Evolutionary conservation across 2,888 invertebrate species (phyloP).

Genomic region (Buathra laborator): DNA sequence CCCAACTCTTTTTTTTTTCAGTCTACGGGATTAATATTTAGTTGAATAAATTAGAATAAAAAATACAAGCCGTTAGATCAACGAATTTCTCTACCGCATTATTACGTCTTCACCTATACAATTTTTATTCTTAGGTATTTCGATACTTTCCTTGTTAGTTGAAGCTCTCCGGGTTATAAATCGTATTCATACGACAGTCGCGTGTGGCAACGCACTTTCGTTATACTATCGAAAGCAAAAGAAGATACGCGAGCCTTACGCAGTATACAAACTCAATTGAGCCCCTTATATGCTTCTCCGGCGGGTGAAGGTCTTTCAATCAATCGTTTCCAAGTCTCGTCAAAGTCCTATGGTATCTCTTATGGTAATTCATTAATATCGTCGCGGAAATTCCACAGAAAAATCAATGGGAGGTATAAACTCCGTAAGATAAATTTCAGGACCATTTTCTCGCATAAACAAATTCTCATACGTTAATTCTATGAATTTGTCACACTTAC

Average conservation of each 20-base stretch:
- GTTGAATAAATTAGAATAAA: not conserved
- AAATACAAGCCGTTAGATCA: not conserved
- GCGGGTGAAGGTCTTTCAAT: slow-evolving; percentile 49
- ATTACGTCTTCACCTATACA: not conserved
- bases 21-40: not conserved
- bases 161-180: not conserved
- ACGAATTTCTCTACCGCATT: not conserved
- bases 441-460: not conserved
- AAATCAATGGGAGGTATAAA: not conserved
- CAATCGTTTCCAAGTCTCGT: not conserved
- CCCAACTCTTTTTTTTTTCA: no score
- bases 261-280: slow-evolving; percentile 29
- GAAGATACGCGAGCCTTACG: not conserved
- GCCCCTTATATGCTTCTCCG: not conserved
- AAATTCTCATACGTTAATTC: slow-evolving; percentile 14
- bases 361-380: slow-evolving; percentile 28
- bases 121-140: not conserved
- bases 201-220: slow-evolving; percentile 24
- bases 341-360: not conserved
- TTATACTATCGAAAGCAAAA: slow-evolving; percentile 8
- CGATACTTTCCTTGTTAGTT: not conserved
- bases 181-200: not conserved
- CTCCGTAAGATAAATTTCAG: not conserved
- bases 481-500: slow-evolving; percentile 9
- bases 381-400: not conserved